These are phyloP conservation scores for Acleris laterana DNA, from an alignment of 2,888 invertebrate species.

Conservation along the genomic window DNA sequence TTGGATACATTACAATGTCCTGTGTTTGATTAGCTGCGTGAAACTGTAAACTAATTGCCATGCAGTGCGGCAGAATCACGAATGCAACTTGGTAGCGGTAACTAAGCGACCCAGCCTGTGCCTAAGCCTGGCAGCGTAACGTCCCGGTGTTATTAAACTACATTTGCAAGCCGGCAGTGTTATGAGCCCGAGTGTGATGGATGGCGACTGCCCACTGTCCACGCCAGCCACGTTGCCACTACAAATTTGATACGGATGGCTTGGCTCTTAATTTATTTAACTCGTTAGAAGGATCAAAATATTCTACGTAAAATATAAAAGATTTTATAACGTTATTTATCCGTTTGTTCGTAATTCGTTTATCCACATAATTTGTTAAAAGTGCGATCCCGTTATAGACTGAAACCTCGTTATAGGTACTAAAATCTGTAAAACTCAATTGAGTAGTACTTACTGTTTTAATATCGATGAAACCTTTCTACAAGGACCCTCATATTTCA, in stretches of 20 bases:
- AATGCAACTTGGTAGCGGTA: slow-evolving; percentile 31
- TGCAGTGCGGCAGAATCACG: slow-evolving; percentile 26
- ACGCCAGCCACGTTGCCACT: slow-evolving; percentile 28
- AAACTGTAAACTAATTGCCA: slow-evolving; percentile 29
- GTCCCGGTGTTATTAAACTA: slow-evolving; percentile 63
- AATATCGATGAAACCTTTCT: too few relatives aligned
- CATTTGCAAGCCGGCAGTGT: slow-evolving; percentile 67
- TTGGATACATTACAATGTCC: neutral
- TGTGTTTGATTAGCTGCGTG: slow-evolving; percentile 19
- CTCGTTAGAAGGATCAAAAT: slow-evolving; percentile 4
- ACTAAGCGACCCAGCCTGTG: slow-evolving; percentile 40
- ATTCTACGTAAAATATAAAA: neutral
- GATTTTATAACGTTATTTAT: too few relatives aligned
- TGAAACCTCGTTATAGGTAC: too few relatives aligned
- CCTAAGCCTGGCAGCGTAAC: slow-evolving; percentile 52
- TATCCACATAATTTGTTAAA: too few relatives aligned
- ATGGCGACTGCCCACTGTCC: slow-evolving; percentile 51
- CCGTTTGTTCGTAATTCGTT: too few relatives aligned
- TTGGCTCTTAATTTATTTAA: slow-evolving; percentile 19
- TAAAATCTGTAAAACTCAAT: too few relatives aligned
- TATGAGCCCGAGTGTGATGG: slow-evolving; percentile 77
- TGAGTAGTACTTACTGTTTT: too few relatives aligned
- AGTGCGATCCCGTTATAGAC: too few relatives aligned
- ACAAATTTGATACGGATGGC: slow-evolving; percentile 23
- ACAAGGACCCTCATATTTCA: too few relatives aligned